Evolutionary conservation across 2,888 invertebrate species (phyloP).

Genomic region (Drosophila tanythrix): DNA sequence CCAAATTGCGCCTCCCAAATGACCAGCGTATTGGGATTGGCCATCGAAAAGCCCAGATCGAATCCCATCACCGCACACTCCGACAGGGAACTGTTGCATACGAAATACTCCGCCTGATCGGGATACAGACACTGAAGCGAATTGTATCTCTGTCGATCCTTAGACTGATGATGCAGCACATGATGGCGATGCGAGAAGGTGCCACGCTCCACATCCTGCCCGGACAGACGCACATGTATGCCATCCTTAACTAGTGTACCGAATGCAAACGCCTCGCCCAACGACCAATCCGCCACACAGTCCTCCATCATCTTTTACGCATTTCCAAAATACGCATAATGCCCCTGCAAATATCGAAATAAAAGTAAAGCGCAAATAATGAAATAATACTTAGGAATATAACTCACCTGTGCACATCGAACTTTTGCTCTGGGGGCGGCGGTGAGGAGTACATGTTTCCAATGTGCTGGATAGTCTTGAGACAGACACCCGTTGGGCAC

Average conservation of each 20-base stretch:
- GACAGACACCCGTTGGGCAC: constrained; percentile 87
- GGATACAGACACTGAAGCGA: constrained; percentile 96
- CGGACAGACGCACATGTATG: constrained; percentile 96
- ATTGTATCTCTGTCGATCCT: constrained; percentile 93
- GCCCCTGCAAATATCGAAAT: constrained; percentile 86
- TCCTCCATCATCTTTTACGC: constrained; percentile 96
- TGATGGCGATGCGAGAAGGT: constrained; percentile 98
- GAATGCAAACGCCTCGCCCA: constrained; percentile 98
- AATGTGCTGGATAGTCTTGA: constrained; percentile 87
- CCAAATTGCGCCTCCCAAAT: constrained; percentile 99
- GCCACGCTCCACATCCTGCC: constrained; percentile 98
- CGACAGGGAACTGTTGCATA: constrained; percentile 98
- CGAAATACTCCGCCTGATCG: constrained; percentile 98
- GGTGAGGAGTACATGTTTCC: constrained; percentile 87
- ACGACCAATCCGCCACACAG: constrained; percentile 96
- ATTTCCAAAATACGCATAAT: constrained; percentile 93
- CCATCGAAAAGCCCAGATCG: constrained; percentile 98
- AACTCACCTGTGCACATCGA: constrained; percentile 86
- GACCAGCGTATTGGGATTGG: constrained; percentile 97
- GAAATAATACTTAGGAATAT: neutral
- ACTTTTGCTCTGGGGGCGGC: constrained; percentile 87
- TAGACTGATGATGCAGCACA: constrained; percentile 97
- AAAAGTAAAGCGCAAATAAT: neutral
- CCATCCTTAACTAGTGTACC: constrained; percentile 98
- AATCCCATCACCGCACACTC: constrained; percentile 96